phyloP scores from a whole-genome alignment of 2,888 invertebrate species.

The Stenodera caucasica region DNA sequence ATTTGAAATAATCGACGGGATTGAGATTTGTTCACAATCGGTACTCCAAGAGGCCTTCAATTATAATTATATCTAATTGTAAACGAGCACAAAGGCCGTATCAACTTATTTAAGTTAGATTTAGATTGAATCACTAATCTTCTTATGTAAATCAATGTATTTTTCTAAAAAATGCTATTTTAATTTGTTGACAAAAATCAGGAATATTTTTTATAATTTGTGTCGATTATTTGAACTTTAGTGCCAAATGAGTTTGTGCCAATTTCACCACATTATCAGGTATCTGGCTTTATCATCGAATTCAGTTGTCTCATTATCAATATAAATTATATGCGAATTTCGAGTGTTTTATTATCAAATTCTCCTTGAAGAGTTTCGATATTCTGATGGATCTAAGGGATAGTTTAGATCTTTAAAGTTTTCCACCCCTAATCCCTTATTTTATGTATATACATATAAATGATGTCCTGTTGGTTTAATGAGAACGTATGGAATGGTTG shows the following conservation, averaged over 20 bases:
- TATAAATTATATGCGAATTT: not conserved
- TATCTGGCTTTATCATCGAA: no score
- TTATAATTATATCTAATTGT: slow-evolving; percentile 4
- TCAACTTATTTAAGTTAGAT: not conserved
- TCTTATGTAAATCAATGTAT: slow-evolving; percentile 3
- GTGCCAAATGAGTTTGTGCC: slow-evolving; percentile 13
- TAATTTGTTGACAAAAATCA: not conserved
- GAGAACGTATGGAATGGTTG: slow-evolving; percentile 9
- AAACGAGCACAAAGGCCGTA: not conserved
- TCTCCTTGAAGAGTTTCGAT: no score
- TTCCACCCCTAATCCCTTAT: no score
- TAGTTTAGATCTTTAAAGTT: no score
- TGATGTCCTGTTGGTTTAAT: slow-evolving; percentile 7
- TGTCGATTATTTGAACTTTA: not conserved
- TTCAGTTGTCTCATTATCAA: no score
- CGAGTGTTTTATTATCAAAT: not conserved
- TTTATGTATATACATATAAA: not conserved
- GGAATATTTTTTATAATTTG: no score
- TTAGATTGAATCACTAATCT: no score
- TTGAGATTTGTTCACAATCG: not conserved
- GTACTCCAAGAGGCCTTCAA: slow-evolving; percentile 11
- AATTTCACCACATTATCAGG: not conserved
- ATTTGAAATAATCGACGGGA: not conserved
- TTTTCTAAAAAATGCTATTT: slow-evolving; percentile 6
- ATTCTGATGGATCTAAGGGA: no score